These are phyloP conservation scores for Dryadula phaetusa DNA, from an alignment of 2,888 invertebrate species.

Conservation along the genomic window DNA sequence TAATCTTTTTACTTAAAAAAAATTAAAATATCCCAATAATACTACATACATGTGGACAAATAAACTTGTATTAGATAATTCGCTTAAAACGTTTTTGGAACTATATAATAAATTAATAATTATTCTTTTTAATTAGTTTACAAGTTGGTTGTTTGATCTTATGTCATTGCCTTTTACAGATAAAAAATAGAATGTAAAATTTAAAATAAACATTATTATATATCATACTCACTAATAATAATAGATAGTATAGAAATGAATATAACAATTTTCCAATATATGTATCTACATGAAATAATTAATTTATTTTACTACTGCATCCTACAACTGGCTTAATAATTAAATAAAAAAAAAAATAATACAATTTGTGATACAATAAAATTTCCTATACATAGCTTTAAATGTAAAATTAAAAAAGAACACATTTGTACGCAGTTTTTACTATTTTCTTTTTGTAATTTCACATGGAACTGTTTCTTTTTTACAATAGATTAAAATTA, in stretches of 20 bases:
- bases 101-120: no score
- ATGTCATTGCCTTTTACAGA: not conserved
- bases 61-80: no score
- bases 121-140: no score
- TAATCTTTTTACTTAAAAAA: no score
- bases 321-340: not conserved
- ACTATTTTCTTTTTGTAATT: not conserved
- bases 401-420: not conserved
- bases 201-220: not conserved
- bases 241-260: not conserved
- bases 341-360: not conserved
- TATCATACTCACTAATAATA: no score
- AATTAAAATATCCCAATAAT: no score
- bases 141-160: not conserved
- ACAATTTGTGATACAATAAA: constrained; percentile 12
- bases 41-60: no score
- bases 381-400: constrained; percentile 19
- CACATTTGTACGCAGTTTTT: not conserved
- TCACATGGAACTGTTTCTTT: no score
- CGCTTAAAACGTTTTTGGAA: no score
- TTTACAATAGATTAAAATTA: no score
- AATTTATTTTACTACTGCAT: not conserved
- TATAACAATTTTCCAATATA: not conserved
- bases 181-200: not conserved
- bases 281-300: not conserved